These are phyloP conservation scores for Notodonta ziczac DNA, from an alignment of 2,888 invertebrate species.

Conservation along the genomic window DNA sequence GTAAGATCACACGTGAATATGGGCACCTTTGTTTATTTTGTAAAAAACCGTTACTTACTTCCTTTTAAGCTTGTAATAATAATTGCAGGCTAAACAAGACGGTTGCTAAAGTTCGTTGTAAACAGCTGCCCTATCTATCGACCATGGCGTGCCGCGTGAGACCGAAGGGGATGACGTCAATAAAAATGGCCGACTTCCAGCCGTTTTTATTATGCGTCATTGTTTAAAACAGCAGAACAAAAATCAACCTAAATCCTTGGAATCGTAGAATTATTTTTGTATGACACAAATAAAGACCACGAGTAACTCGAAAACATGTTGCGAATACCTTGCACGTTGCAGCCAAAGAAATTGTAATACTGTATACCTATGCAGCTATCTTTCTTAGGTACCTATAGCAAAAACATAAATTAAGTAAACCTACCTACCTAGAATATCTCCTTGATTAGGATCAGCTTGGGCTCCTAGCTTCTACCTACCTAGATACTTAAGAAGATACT, in stretches of 20 bases:
- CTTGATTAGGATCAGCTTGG: too few relatives aligned
- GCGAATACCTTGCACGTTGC: too few relatives aligned
- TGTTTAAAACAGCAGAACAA: conserved; percentile 10
- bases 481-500: too few relatives aligned
- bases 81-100: conserved; percentile 24
- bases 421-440: too few relatives aligned
- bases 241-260: conserved; percentile 14
- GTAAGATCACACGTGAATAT: too few relatives aligned
- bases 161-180: conserved; percentile 37
- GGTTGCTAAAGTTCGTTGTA: conserved; percentile 39
- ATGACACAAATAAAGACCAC: not conserved
- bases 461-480: too few relatives aligned
- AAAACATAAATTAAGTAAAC: too few relatives aligned
- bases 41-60: not conserved
- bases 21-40: too few relatives aligned
- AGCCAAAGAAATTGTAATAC: too few relatives aligned
- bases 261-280: not conserved
- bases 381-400: too few relatives aligned
- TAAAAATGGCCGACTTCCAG: conserved; percentile 32
- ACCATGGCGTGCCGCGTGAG: conserved; percentile 29
- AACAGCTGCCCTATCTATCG: conserved; percentile 39
- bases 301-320: not conserved
- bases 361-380: too few relatives aligned
- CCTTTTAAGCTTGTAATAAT: conserved; percentile 17
- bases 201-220: conserved; percentile 14